Evolutionary conservation across 2,797 vertebrate genomes (phyloP), one percentile per base, ranked within the genome.

Genomic region (Spinibarbus caldwelli): DNA sequence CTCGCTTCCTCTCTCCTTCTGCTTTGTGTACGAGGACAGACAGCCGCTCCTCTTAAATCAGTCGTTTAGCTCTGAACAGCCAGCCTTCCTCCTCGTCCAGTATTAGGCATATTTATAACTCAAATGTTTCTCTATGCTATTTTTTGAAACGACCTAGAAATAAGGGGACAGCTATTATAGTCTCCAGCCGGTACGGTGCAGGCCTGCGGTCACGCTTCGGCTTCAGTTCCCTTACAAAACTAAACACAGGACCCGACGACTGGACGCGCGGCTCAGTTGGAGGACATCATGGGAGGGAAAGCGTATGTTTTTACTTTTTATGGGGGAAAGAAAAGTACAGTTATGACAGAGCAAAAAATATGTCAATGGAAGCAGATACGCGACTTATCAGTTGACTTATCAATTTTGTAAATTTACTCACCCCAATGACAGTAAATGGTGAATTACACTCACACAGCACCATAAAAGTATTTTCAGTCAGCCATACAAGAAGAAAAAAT

Each of bases 111-210:
- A 87, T 84, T 88, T 86, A 83, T 41, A 87, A 85, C 84, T 86
- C 47, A 31, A 70, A 77, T 52, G 57, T 86, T 87, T 87, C 75
- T 76, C 59, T 82, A 78, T 88, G 87, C 62, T 86, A 15, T 85
- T 84, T 80, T 85, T 78, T 87, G 47, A 26, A 84, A 80, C 36
- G 79, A 82, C 93, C 94, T 92, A 95, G 92, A 95, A 95, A 95
- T 94, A 93, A 87, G 90, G 93, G 93, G 94, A 90, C 94, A 93
- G 91, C 93, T 95, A 94, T 94, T 93, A 93, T 93, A 92, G 93
- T 91, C 85, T 88, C 45, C 86, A 88, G 79, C 6, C 78, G 17
- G 73, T 76, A 72, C 75, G 19, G 68, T 26, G 75, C 21, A 62
- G 47, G 67, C n/a, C 57, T 49, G 34, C 17, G 8, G 80, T 73